Evolutionary conservation across 1,140 invertebrate species (phyloP).

Genomic region (Bombus polaris): DNA sequence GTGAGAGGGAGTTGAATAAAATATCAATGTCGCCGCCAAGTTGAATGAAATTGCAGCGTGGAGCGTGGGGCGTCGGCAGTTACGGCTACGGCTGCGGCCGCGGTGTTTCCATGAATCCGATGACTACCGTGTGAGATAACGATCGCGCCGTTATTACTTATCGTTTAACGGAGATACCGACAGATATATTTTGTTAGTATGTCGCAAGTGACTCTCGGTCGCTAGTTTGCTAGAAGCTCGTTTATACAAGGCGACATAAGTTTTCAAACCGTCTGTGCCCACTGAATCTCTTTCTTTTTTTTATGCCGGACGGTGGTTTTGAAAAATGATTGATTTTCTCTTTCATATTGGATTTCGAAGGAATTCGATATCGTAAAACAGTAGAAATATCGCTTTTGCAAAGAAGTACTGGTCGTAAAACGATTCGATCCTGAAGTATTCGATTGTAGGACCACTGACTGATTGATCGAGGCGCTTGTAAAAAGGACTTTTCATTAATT

Average conservation of each 20-base stretch:
- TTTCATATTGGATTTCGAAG: neutral
- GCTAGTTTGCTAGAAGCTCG: neutral
- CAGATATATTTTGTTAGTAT: neutral
- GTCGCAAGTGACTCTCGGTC: neutral
- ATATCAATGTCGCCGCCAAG: slow-evolving; percentile 37
- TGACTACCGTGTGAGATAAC: too few relatives aligned
- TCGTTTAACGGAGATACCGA: neutral
- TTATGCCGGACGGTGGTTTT: neutral
- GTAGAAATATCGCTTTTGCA: neutral
- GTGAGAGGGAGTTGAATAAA: slow-evolving; percentile 42
- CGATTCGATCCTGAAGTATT: too few relatives aligned
- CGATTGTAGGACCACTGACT: too few relatives aligned
- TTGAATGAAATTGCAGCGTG: slow-evolving; percentile 28
- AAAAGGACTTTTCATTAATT: too few relatives aligned
- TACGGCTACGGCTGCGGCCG: neutral
- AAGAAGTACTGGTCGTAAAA: neutral
- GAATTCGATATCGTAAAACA: neutral
- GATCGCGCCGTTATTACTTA: neutral
- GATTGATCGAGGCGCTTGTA: too few relatives aligned
- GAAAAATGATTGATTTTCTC: neutral
- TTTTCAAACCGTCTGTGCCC: neutral
- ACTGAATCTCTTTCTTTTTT: neutral
- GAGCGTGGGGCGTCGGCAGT: neutral
- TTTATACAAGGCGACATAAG: neutral
- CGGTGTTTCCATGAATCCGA: neutral